These are phyloP conservation scores for Tupaia tana DNA, from an alignment of 2,113 vertebrate genomes.

Conservation along the genomic window DNA sequence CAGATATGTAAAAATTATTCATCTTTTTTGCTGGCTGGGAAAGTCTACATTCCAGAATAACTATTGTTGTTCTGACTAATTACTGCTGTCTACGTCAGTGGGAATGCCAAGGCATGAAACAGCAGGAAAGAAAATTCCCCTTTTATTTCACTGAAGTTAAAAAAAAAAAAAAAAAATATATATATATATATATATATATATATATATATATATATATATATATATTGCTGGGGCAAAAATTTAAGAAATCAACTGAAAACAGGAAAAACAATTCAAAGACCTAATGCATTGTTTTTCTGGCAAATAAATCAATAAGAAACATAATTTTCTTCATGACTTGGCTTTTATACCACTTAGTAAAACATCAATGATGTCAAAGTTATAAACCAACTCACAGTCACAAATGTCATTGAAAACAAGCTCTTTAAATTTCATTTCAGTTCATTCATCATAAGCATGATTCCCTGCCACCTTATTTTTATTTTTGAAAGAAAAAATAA, in stretches of 20 bases:
- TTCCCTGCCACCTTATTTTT: not conserved
- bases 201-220: no score
- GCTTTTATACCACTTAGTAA: not conserved
- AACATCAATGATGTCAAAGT: not conserved
- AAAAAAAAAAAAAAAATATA: no score
- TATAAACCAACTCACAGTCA: not conserved
- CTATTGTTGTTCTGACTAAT: constrained; percentile 33
- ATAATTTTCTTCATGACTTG: not conserved
- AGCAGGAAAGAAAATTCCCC: not conserved
- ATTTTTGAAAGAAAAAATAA: not conserved
- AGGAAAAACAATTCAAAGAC: not conserved
- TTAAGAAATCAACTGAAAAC: constrained; percentile 21
- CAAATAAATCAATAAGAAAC: not conserved
- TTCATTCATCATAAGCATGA: not conserved
- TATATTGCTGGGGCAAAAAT: not conserved
- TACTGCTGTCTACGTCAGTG: not conserved
- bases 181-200: no score
- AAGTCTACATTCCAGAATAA: not conserved
- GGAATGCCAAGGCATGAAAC: not conserved
- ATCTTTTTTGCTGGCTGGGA: not conserved
- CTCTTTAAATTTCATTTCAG: not conserved
- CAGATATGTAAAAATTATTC: constrained; percentile 37
- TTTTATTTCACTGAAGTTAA: not conserved
- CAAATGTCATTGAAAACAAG: not conserved
- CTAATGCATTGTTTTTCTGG: not conserved